A percentile compares a stretch with the other conserved stretches of the same genome.
Conservation (phyloP, 2,888 invertebrate species). For the Onthophagus sagittarius region DNA sequence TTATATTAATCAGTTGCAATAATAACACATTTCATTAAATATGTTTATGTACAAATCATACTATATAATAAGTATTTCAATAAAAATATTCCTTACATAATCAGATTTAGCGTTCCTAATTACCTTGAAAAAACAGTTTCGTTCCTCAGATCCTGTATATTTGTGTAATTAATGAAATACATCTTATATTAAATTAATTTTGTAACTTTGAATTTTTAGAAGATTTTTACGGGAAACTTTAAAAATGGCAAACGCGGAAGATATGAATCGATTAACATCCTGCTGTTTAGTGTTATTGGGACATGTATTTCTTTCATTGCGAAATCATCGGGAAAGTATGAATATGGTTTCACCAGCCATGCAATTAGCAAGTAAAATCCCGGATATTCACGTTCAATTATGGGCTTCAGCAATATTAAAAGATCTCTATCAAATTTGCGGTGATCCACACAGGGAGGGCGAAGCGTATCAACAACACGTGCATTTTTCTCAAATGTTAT, state of each 20-base stretch:
- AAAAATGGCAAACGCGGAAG: slow-evolving; percentile 98
- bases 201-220: slow-evolving; percentile 52
- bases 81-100: no score
- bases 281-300: slow-evolving; percentile 94
- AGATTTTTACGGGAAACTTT: slow-evolving; percentile 91
- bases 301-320: slow-evolving; percentile 92
- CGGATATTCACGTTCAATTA: slow-evolving; percentile 94
- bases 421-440: slow-evolving; percentile 89
- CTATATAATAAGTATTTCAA: no score
- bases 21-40: no score
- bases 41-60: no score
- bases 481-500: slow-evolving; percentile 86
- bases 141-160: no score
- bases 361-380: slow-evolving; percentile 97
- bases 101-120: no score
- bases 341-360: slow-evolving; percentile 99
- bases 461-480: slow-evolving; percentile 93
- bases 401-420: slow-evolving; percentile 97
- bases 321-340: slow-evolving; percentile 93
- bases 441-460: slow-evolving; percentile 80
- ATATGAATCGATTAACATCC: slow-evolving; percentile 92
- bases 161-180: no score
- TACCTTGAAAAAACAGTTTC: no score
- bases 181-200: no score
- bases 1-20: no score